These are phyloP conservation scores for Loxodonta africana DNA, from an alignment of 2,113 vertebrate genomes.

Conservation along the genomic window DNA sequence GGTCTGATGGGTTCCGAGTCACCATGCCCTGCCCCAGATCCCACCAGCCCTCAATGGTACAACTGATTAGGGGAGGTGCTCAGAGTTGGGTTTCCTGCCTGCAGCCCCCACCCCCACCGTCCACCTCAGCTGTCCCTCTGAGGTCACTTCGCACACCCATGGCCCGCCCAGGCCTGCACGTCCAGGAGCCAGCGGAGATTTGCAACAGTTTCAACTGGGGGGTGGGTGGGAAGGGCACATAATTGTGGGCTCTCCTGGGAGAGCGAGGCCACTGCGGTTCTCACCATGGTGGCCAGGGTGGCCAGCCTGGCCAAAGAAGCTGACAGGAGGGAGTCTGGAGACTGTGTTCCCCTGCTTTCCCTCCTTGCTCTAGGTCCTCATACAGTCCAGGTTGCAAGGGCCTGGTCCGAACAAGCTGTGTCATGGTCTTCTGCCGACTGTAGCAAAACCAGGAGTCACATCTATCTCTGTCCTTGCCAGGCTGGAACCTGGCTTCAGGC, in stretches of 20 bases:
- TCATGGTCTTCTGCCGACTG: background rate
- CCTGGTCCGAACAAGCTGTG: background rate
- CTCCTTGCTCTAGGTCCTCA: background rate
- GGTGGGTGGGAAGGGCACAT: background rate
- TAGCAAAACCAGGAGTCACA: background rate
- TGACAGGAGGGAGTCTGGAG: background rate
- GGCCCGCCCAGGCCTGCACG: background rate
- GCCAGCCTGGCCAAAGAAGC: background rate
- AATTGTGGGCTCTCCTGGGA: conserved; percentile 4
- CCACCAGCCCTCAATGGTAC: background rate
- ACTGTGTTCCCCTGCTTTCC: background rate
- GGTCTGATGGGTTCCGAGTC: background rate
- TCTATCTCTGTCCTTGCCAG: conserved; percentile 52
- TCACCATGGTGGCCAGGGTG: background rate
- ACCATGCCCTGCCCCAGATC: background rate
- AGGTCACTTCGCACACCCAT: background rate
- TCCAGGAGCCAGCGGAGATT: background rate
- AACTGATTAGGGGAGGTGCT: background rate
- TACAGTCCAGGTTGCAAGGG: background rate
- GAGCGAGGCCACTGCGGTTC: conserved; percentile 50
- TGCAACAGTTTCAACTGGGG: conserved; percentile 59
- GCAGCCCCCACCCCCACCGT: background rate
- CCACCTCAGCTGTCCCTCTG: background rate
- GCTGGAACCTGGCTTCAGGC: conserved; percentile 60
- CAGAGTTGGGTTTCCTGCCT: background rate